These are phyloP conservation scores for Rhopalosiphum padi DNA, from an alignment of 1,140 invertebrate genomes.

Conservation along the genomic window DNA sequence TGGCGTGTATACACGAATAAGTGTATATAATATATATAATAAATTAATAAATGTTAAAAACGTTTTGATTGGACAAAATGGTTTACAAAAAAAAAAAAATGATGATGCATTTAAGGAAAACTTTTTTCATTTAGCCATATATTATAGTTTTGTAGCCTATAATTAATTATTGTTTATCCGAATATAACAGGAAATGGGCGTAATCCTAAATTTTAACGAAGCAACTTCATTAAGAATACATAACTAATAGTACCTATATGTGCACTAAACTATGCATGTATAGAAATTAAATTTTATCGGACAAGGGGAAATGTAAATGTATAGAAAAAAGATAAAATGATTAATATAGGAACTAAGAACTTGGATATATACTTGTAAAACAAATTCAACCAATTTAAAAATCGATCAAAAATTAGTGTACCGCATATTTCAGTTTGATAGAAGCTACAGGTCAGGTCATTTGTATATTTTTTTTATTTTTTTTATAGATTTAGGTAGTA, in stretches of 20 bases:
- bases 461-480: neutral
- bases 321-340: neutral
- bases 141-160: neutral
- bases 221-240: neutral
- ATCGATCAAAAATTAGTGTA: neutral
- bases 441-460: neutral
- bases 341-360: neutral
- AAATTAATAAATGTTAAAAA: neutral
- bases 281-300: neutral
- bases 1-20: neutral
- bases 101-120: neutral
- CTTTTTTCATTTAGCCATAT: neutral
- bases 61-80: neutral
- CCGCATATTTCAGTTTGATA: neutral
- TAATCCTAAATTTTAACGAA: neutral
- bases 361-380: neutral
- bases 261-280: neutral
- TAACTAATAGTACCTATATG: neutral
- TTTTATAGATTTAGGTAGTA: neutral
- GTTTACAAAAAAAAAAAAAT: neutral
- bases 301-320: neutral
- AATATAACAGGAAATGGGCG: conserved; percentile 45
- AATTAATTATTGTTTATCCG: conserved; percentile 44
- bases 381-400: neutral
- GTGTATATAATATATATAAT: neutral